Evolutionary conservation across 2,888 invertebrate genomes (phyloP), one percentile per base, ranked within the genome.

Genomic region (Lagria hirta): DNA sequence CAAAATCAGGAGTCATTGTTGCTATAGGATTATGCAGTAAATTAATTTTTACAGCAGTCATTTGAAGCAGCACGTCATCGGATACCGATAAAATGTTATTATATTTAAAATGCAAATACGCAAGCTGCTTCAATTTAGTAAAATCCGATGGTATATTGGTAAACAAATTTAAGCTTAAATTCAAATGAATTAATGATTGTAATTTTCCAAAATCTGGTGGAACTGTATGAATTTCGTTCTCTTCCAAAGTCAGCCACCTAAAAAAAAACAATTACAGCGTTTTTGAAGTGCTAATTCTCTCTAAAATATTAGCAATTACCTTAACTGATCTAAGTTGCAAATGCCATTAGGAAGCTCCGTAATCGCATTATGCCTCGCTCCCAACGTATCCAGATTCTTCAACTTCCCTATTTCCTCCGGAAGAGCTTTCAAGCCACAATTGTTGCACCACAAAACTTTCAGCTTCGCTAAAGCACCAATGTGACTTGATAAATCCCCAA

Each of bases 401-500:
- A 83, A 74, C 56, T 78, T 77, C 1, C 79, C 78, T 28, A 84
- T 77, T 65, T 82, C 81, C 28, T 74, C 73, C 0, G 84, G 83
- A 30, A 84, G 72, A 49, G 73, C 71, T 8, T 66, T 66, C 12
- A 84, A 63, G 2, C 77, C 77, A 3, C 75, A 75, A 34, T 71
- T 77, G 58, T 84, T 84, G 60, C 83, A 82, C 84, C 84, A 84
- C 53, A 84, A 75, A 2, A 79, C 78, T 63, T 84, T 81, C 33
- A 84, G 65, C 49, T 75, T 74, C 23, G 73, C 75, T 28, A 84
- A 68, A 28, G 76, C 72, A 2, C 81, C 81, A 43, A 84, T 76
- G 61, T 80, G 78, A 5, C 76, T 74, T 17, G 81, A 78, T 36
- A 84, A 65, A 16, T 68, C 70, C 43, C 73, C 70, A 27, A 84